Conservation (phyloP, 2,888 invertebrate genomes). For the Lasioglossum zephyrum region DNA sequence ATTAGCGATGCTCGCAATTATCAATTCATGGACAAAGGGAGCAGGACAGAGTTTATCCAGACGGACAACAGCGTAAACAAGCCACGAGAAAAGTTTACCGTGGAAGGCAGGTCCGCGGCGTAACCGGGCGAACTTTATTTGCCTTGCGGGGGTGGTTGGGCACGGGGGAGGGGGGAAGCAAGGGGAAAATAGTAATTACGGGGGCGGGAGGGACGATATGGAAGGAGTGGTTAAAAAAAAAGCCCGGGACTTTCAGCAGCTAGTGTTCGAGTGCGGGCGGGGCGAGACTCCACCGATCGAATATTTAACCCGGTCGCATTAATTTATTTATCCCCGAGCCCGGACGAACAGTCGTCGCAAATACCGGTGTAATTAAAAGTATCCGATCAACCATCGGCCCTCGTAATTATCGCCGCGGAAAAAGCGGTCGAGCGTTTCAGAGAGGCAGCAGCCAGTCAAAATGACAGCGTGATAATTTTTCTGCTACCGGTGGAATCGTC, state of each 20-base stretch:
- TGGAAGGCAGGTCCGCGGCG: slow-evolving; percentile 2
- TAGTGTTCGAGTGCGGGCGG: slow-evolving; percentile 20
- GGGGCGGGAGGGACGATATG: background rate
- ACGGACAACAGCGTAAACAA: slow-evolving; percentile 23
- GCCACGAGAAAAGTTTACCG: slow-evolving; percentile 26
- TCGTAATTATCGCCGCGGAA: slow-evolving; percentile 66
- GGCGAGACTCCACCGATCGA: slow-evolving; percentile 22
- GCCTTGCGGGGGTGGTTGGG: background rate
- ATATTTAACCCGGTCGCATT: slow-evolving; percentile 44
- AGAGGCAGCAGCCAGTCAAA: slow-evolving; percentile 25
- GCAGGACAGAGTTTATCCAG: slow-evolving; percentile 11
- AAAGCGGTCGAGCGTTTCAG: slow-evolving; percentile 35
- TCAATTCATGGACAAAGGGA: slow-evolving; percentile 15
- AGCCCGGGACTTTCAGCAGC: background rate
- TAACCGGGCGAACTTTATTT: slow-evolving; percentile 35
- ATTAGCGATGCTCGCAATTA: slow-evolving; percentile 31
- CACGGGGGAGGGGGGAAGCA: background rate
- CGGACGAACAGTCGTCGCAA: slow-evolving; percentile 61
- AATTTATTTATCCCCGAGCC: slow-evolving; percentile 63
- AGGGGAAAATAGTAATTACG: slow-evolving; percentile 43
- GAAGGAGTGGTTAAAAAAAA: background rate
- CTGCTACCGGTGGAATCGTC: background rate
- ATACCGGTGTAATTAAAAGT: slow-evolving; percentile 77
- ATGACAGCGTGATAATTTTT: slow-evolving; percentile 21
- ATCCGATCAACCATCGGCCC: slow-evolving; percentile 70